phyloP scores from a whole-genome alignment of 2,797 vertebrate species.

The Brotogeris chrysoptera region DNA sequence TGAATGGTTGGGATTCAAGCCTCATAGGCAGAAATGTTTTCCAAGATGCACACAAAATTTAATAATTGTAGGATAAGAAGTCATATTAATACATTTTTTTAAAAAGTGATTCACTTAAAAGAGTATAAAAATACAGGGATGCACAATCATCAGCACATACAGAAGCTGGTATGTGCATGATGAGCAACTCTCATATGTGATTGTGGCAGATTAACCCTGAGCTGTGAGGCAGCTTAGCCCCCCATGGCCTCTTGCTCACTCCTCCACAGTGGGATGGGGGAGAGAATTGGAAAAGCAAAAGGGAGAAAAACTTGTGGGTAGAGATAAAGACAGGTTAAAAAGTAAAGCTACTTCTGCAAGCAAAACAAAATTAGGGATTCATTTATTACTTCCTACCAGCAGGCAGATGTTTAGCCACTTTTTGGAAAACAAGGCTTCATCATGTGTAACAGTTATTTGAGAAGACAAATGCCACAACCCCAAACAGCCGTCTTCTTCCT shows the following conservation, averaged over 20 bases:
- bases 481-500: neutral
- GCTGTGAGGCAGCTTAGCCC: neutral
- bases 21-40: neutral
- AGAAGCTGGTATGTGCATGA: neutral
- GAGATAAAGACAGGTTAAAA: neutral
- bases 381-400: neutral
- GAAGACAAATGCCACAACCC: neutral
- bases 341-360: neutral
- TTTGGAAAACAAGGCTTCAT: neutral
- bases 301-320: neutral
- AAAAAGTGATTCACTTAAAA: neutral
- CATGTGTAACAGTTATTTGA: fast-evolving
- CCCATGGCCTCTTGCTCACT: neutral
- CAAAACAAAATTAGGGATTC: neutral
- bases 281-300: neutral
- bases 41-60: neutral
- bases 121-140: neutral
- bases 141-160: neutral
- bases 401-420: neutral
- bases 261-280: neutral
- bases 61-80: neutral
- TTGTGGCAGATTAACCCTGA: neutral
- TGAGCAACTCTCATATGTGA: neutral
- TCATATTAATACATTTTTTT: neutral
- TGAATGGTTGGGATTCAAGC: neutral